phyloP scores from a whole-genome alignment of 1,140 invertebrate species.

The Drosophila biarmipes region DNA sequence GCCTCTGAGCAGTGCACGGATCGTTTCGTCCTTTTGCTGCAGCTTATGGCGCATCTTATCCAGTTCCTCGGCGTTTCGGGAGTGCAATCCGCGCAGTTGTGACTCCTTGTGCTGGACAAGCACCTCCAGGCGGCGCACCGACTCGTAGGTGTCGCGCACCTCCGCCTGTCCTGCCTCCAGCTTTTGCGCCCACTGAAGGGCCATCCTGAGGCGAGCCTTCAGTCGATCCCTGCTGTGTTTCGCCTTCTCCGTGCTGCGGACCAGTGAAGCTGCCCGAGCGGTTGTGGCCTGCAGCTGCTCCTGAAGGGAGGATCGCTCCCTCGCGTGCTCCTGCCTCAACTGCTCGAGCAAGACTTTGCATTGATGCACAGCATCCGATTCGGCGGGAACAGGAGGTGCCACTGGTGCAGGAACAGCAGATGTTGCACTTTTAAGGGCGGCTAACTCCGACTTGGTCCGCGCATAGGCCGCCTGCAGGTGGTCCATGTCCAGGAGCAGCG shows the following conservation, averaged over 20 bases:
- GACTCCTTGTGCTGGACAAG: conserved; percentile 82
- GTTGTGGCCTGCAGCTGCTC: conserved; percentile 50
- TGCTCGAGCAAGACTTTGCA: conserved; percentile 88
- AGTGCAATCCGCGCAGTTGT: conserved; percentile 75
- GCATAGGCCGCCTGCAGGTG: conserved; percentile 86
- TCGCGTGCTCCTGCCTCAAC: conserved; percentile 87
- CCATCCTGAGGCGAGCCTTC: conserved; percentile 74
- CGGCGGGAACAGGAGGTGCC: conserved; percentile 85
- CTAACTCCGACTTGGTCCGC: conserved; percentile 86
- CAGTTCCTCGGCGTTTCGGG: conserved; percentile 70
- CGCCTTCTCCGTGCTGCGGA: conserved; percentile 64
- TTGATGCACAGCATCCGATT: conserved; percentile 87
- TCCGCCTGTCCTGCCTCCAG: conserved; percentile 71
- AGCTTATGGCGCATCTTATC: conserved; percentile 76
- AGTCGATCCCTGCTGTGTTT: conserved; percentile 74
- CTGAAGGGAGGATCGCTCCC: conserved; percentile 82
- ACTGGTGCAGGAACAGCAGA: conserved; percentile 78
- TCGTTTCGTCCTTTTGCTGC: conserved; percentile 80
- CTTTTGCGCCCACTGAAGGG: conserved; percentile 80
- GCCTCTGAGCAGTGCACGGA: conserved; percentile 58
- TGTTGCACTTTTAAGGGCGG: conserved; percentile 85
- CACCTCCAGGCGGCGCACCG: conserved; percentile 73
- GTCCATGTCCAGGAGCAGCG: conserved; percentile 86
- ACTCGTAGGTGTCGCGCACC: conserved; percentile 75
- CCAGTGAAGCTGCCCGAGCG: conserved; percentile 24